Evolutionary conservation across 2,113 vertebrate species (phyloP), one percentile per base, ranked within the genome.

Genomic region (Nibea albiflora): DNA sequence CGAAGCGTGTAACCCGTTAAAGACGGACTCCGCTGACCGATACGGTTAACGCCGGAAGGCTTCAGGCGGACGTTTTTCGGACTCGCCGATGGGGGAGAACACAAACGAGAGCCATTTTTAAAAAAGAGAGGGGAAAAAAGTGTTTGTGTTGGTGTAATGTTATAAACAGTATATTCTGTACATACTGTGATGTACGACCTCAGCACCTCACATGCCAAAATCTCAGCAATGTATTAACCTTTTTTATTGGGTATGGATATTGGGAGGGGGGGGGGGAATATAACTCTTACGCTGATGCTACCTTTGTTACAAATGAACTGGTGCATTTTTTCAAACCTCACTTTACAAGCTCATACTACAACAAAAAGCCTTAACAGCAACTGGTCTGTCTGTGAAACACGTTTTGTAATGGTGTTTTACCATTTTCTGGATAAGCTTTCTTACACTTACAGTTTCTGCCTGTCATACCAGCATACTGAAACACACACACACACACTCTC

Each of bases 321-420:
- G 74, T 80, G 74, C 85, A 53, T 86, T 87, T 64, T 83, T 66
- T 78, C 31, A 35, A 67, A 85, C 67, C 78, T 92, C 78, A 83
- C 81, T 80, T 63, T 86, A 71, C 61, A 70, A 86, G 50, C 76
- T 81, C 67, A 61, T 28, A 35, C 1, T 46, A 83, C 79, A 81
- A 76, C 79, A 69, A 87, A 66, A 87, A 85, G 87, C 91, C 91
- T 93, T 92, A 90, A 89, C 80, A 79, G 70, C 78, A 66, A 68
- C 58, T 50, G 26, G 68, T 75, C 71, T 76, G 44, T 86, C 73
- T 76, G 53, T 73, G 20, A 71, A 78, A 80, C 53, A 44, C 47
- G 14, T 64, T 67, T 75, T 78, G 3, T 78, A 54, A 58, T 4
- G 26, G 28, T 16, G 49, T 73, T 69, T 69, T 10, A 20, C 1